Conservation (phyloP, 2,888 invertebrate species). For the Aspidiotus destructor region DNA sequence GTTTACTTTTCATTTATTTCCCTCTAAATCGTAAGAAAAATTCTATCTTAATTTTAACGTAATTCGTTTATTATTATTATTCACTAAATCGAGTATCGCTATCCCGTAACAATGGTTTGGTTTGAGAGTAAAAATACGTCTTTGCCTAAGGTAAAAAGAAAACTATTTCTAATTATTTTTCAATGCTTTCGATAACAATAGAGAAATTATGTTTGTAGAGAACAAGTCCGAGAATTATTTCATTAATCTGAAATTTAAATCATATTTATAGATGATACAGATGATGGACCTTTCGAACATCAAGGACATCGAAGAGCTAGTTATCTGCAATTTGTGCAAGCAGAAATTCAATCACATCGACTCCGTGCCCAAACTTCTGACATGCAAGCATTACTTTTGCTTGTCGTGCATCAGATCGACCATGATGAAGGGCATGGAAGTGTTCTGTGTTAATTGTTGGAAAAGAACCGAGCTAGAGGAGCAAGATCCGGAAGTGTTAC, state of each 20-base stretch:
- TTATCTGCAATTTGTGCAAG: conserved; percentile 65
- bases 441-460: conserved; percentile 65
- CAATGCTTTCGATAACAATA: too few species aligned
- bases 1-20: too few species aligned
- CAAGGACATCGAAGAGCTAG: conserved; percentile 58
- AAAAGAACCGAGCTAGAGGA: conserved; percentile 60
- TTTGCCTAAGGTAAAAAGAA: background rate
- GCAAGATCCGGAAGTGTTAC: conserved; percentile 56
- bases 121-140: background rate
- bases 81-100: background rate
- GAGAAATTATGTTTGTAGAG: too few species aligned
- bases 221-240: too few species aligned
- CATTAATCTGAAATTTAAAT: too few species aligned
- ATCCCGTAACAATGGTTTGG: conserved; percentile 9
- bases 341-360: conserved; percentile 63
- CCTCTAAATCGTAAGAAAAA: too few species aligned
- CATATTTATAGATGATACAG: conserved; percentile 31
- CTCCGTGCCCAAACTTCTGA: conserved; percentile 60
- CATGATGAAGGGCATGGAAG: conserved; percentile 54
- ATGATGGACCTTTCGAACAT: conserved; percentile 40
- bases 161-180: background rate
- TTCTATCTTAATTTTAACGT: background rate
- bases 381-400: conserved; percentile 69
- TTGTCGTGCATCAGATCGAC: conserved; percentile 61
- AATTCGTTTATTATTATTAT: background rate